These are phyloP conservation scores for Cerastis rubricosa DNA, from an alignment of 2,888 invertebrate genomes.

Conservation along the genomic window DNA sequence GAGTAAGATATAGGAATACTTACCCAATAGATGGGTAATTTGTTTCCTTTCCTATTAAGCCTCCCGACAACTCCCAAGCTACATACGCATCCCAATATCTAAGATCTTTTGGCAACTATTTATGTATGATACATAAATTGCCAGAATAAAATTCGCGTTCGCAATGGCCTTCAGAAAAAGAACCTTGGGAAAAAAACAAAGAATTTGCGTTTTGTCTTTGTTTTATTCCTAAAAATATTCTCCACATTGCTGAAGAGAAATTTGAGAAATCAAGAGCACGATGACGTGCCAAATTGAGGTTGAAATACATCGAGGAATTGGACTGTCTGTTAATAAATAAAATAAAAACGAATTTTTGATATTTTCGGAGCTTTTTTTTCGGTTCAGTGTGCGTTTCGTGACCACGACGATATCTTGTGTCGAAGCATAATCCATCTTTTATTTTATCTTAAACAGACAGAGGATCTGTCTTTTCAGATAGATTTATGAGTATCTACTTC, in stretches of 20 bases:
- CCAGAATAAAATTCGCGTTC: conserved; percentile 10
- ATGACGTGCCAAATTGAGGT: conserved; percentile 28
- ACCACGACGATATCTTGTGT: not conserved
- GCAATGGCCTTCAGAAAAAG: conserved; percentile 13
- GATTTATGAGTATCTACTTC: conserved; percentile 2
- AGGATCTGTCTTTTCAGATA: not conserved
- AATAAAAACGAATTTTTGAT: conserved; percentile 7
- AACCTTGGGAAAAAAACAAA: conserved; percentile 25
- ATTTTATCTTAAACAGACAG: conserved; percentile 4
- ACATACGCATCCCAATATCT: conserved; percentile 12
- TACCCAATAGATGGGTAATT: not conserved
- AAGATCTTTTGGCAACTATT: conserved; percentile 43
- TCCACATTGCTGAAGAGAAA: conserved; percentile 1
- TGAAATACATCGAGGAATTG: conserved; percentile 35
- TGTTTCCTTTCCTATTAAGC: not conserved
- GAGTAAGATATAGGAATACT: not conserved
- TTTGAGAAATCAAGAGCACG: not conserved
- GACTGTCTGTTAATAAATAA: conserved; percentile 6
- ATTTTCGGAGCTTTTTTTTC: not conserved
- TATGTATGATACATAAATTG: conserved; percentile 33
- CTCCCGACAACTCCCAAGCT: not conserved
- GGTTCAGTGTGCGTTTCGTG: not conserved
- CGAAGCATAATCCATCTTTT: conserved; percentile 19
- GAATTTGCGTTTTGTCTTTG: conserved; percentile 22
- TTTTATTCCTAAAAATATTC: conserved; percentile 28